These are phyloP conservation scores for Paradoxurus hermaphroditus DNA, from an alignment of 2,113 vertebrate genomes.

Conservation along the genomic window DNA sequence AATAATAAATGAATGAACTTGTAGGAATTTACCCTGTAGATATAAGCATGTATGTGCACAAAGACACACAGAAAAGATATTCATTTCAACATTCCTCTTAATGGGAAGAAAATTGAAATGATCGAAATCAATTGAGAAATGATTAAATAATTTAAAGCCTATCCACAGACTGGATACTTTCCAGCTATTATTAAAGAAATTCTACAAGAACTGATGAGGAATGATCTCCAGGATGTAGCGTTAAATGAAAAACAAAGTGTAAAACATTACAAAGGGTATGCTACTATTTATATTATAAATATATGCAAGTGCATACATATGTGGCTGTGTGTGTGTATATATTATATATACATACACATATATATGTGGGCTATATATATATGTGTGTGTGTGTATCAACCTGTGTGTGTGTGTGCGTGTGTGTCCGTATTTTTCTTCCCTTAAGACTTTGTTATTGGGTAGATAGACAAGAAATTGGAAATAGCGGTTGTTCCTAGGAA, in stretches of 20 bases:
- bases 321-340: background rate
- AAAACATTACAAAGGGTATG: background rate
- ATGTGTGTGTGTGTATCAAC: too few species aligned
- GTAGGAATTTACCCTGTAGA: background rate
- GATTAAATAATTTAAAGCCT: background rate
- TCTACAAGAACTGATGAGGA: background rate
- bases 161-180: background rate
- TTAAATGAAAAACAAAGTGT: background rate
- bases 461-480: background rate
- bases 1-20: conserved; percentile 30
- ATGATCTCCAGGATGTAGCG: background rate
- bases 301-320: background rate
- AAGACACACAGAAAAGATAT: background rate
- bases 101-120: background rate
- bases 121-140: background rate
- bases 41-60: background rate
- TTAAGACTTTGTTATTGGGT: background rate
- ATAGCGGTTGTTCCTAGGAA: background rate
- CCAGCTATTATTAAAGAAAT: background rate
- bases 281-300: background rate
- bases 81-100: background rate
- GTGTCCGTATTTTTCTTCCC: background rate
- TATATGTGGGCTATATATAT: too few species aligned
- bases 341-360: too few species aligned
- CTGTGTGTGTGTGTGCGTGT: too few species aligned